Base-by-base conservation (phyloP, 1,140 invertebrate species). In the Neoseiulus cucumeris region DNA sequence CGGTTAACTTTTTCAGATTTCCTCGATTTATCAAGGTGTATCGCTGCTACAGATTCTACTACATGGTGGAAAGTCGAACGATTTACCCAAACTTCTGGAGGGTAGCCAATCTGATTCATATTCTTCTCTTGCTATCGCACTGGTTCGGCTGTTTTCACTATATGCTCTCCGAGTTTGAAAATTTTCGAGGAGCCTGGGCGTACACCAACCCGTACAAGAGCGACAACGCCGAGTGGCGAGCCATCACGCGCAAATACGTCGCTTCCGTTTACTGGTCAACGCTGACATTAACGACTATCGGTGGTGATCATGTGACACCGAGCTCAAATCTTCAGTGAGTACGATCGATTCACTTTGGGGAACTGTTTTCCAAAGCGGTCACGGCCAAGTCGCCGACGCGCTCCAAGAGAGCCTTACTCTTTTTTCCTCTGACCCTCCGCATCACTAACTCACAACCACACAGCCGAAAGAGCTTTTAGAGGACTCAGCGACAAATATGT, bases 111-210 rank as follows among this genome's bases (percentile, higher is more conserved):
- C 79, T 95, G 28, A 89, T 93, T 67, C 92, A 96, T 75, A 93
- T 95, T 71, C 81, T 95, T 41, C 82, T 96, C 68, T 87, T 95
- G 69, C 80, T 94, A 68, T 90, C 90, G 22, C 92, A 96, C 73
- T 96, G 91, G 91, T 96, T 95, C 74, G 91, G 91, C 41, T 94
- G 91, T 74, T 96, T 96, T 79, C 95, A 95, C 79, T 95, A 89
- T 78, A 77, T 95, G 67, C 81, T 96, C 25, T 92, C 89, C 5
- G 89, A 94, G 74, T 85, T 86, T 28, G 91, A 95, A 76, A 84
- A 83, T 1, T 93, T 92, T 75, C 80, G 86, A 76, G 89, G 89
- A 6, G 85, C 89, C 71, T 94, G 90, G 90, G 86, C 88, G 0
- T 94, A 93, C 75, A 89, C 89, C 0, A 87, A 91, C 72, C 86